Evolutionary conservation across 1,140 invertebrate species (phyloP).

Genomic region (Zeugodacus cucurbitae): DNA sequence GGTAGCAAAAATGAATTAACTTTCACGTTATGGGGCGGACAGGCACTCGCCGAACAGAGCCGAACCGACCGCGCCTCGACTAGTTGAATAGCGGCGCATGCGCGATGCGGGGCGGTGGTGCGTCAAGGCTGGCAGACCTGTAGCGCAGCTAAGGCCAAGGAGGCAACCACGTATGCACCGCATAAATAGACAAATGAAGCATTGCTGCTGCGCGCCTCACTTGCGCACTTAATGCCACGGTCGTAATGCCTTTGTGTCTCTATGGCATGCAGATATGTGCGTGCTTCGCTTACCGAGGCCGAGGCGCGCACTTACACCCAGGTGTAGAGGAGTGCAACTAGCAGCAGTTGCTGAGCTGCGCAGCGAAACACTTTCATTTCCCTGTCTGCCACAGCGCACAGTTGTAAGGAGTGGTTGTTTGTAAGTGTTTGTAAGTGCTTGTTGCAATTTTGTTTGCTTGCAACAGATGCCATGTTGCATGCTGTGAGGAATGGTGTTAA

Average conservation of each 20-base stretch:
- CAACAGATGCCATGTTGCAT: background rate
- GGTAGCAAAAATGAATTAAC: conserved; percentile 43
- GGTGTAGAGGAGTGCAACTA: background rate
- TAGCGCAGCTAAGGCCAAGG: background rate
- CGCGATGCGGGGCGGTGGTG: background rate
- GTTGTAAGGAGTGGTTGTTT: background rate
- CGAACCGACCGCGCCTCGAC: background rate
- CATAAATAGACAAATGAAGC: conserved; percentile 38
- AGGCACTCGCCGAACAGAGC: background rate
- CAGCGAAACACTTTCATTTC: conserved; percentile 21
- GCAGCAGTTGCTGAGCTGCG: background rate
- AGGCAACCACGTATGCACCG: background rate
- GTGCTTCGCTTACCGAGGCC: background rate
- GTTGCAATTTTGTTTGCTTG: background rate
- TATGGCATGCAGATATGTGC: background rate
- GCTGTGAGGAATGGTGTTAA: conserved; percentile 21
- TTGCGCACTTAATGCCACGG: background rate
- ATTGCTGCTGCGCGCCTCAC: conserved; percentile 9
- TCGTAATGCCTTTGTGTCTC: background rate
- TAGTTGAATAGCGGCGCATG: background rate
- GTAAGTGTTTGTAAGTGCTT: background rate
- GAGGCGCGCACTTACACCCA: background rate
- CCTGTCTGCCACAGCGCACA: background rate
- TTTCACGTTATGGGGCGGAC: conserved; percentile 43
- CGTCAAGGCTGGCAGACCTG: background rate